These are phyloP conservation scores for Hepsetus odoe DNA, from an alignment of 2,113 vertebrate species.

Conservation along the genomic window DNA sequence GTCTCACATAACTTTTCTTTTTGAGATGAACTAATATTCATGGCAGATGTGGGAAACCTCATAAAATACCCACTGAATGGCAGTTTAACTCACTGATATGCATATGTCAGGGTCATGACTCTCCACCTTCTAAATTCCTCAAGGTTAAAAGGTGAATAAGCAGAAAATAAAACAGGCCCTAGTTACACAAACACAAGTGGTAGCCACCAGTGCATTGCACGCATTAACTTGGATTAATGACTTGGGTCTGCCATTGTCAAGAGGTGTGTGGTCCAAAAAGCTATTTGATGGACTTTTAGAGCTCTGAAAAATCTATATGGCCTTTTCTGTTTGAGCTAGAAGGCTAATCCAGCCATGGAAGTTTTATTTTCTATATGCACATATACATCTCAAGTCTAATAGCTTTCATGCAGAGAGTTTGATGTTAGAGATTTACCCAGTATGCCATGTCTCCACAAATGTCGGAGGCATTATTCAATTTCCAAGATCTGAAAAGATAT, in stretches of 20 bases:
- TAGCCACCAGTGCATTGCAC: constrained; percentile 36
- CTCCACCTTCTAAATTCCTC: constrained; percentile 50
- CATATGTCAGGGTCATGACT: constrained; percentile 68
- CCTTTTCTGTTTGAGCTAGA: constrained; percentile 1
- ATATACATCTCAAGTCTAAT: constrained; percentile 55
- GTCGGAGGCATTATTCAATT: constrained; percentile 58
- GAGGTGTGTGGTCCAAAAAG: constrained; percentile 60
- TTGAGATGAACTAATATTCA: background rate
- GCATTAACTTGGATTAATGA: constrained; percentile 49
- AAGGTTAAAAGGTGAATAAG: constrained; percentile 67
- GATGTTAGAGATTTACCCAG: constrained; percentile 47
- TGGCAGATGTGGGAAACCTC: background rate
- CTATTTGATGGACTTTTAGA: background rate
- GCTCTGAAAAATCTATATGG: background rate
- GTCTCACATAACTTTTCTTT: constrained; percentile 39
- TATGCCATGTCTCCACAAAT: constrained; percentile 58
- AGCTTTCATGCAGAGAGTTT: background rate
- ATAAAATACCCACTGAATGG: constrained; percentile 23
- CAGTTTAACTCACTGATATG: constrained; percentile 68
- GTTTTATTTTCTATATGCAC: constrained; percentile 24
- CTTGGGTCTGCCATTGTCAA: constrained; percentile 6
- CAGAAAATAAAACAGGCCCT: constrained; percentile 62
- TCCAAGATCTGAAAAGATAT: constrained; percentile 50
- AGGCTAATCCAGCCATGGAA: background rate
- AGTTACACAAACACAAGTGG: constrained; percentile 60